phyloP scores from a whole-genome alignment of 2,888 invertebrate species.

The Pteria penguin region DNA sequence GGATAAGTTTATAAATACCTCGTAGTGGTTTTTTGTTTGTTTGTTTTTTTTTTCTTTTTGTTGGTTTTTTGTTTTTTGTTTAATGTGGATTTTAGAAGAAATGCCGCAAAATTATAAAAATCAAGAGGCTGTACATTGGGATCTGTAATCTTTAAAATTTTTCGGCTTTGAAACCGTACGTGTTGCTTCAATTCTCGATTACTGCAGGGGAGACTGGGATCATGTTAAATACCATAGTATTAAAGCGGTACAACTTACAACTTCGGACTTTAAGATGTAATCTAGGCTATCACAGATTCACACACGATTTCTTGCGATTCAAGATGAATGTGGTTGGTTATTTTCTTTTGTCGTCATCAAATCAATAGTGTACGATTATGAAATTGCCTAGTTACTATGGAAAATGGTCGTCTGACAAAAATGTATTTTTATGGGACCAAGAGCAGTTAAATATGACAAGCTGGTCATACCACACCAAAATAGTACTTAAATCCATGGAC shows the following conservation, averaged over 20 bases:
- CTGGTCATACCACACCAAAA: background rate
- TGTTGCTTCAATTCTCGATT: constrained; percentile 27
- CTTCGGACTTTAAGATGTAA: constrained; percentile 29
- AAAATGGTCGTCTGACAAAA: background rate
- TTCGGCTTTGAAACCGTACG: constrained; percentile 10
- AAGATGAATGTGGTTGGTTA: constrained; percentile 31
- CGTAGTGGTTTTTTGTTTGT: too few species aligned
- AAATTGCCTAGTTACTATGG: constrained; percentile 5
- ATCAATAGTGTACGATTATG: constrained; percentile 15
- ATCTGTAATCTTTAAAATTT: background rate
- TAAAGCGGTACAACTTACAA: constrained; percentile 23
- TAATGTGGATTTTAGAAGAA: background rate
- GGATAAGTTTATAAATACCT: constrained; percentile 14
- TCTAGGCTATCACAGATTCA: constrained; percentile 23
- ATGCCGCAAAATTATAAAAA: constrained; percentile 1
- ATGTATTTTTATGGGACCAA: background rate
- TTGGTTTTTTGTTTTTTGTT: too few species aligned
- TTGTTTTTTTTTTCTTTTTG: too few species aligned
- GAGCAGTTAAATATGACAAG: background rate
- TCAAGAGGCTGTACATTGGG: background rate
- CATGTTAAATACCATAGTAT: constrained; percentile 14
- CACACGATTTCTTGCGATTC: constrained; percentile 6
- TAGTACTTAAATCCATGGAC: background rate
- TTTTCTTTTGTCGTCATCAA: constrained; percentile 6
- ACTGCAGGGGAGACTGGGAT: constrained; percentile 24